phyloP scores from a whole-genome alignment of 2,113 vertebrate genomes.

The Pseudorectes ferrugineus region DNA sequence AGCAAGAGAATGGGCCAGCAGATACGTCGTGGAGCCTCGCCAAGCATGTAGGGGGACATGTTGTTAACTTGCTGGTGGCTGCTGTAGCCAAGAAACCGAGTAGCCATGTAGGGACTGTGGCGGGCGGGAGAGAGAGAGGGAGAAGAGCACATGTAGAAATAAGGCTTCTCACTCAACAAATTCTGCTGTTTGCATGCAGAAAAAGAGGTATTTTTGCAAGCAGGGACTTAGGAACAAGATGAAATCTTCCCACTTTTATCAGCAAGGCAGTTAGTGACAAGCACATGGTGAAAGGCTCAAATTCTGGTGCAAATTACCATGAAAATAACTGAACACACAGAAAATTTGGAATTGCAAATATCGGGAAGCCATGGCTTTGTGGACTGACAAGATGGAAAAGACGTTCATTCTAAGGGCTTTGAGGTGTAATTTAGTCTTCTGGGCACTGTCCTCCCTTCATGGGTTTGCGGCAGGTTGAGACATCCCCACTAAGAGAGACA shows the following conservation, averaged over 20 bases:
- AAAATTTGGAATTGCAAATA: neutral
- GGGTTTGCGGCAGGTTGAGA: neutral
- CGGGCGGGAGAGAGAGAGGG: conserved; percentile 26
- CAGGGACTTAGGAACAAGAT: conserved; percentile 48
- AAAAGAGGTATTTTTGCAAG: conserved; percentile 64
- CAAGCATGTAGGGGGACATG: conserved; percentile 64
- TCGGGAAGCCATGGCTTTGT: neutral
- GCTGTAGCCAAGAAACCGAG: conserved; percentile 58
- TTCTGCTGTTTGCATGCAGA: conserved; percentile 56
- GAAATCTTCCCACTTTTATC: conserved; percentile 60
- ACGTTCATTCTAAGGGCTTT: neutral
- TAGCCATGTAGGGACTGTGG: conserved; percentile 60
- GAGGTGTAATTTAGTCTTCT: neutral
- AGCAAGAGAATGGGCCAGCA: conserved; percentile 56
- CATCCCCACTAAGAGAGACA: neutral
- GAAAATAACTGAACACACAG: conserved; percentile 14
- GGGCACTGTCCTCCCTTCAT: neutral
- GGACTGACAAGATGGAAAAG: neutral
- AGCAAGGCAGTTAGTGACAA: conserved; percentile 44
- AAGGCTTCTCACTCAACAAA: conserved; percentile 61
- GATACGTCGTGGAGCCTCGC: conserved; percentile 45
- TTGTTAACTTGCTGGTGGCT: conserved; percentile 67
- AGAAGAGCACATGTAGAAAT: conserved; percentile 54
- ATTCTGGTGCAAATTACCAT: conserved; percentile 40
- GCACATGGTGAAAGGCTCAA: conserved; percentile 50